Evolutionary conservation across 2,797 vertebrate genomes (phyloP).

Genomic region (Tapirus indicus): DNA sequence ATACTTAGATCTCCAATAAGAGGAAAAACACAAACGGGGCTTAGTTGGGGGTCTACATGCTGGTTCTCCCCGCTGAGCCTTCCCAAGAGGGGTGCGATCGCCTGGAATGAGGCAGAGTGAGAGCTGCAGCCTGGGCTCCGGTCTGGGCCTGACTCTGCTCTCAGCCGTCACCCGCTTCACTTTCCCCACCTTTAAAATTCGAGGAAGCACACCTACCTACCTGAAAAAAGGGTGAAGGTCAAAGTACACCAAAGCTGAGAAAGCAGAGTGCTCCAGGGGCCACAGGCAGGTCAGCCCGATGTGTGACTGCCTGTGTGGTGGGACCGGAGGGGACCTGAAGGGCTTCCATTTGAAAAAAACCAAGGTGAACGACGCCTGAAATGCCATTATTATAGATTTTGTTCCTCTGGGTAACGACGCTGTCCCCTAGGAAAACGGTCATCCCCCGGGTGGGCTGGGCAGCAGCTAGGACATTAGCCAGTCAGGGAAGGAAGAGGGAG

Average conservation of each 20-base stretch:
- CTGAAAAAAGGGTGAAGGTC: neutral
- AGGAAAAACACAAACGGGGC: neutral
- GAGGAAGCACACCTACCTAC: neutral
- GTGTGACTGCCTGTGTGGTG: fast-evolving
- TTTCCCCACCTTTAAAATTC: too few species aligned
- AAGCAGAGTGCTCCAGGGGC: neutral
- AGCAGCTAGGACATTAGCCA: neutral
- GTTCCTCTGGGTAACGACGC: neutral
- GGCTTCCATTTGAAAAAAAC: neutral
- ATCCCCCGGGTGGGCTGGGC: neutral
- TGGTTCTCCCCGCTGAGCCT: neutral
- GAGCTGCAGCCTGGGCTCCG: fast-evolving
- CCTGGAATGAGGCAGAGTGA: neutral
- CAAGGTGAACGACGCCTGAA: neutral
- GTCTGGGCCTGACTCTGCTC: neutral
- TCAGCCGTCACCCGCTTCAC: neutral
- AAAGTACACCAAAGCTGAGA: neutral
- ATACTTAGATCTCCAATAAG: neutral
- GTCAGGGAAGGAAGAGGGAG: neutral
- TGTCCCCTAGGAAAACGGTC: neutral
- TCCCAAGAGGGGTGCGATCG: fast-evolving
- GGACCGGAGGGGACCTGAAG: too few species aligned
- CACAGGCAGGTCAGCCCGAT: neutral
- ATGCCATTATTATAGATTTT: neutral
- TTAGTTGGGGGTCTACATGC: neutral